phyloP scores from a whole-genome alignment of 2,797 vertebrate genomes.

The Urocyon cinereoargenteus region DNA sequence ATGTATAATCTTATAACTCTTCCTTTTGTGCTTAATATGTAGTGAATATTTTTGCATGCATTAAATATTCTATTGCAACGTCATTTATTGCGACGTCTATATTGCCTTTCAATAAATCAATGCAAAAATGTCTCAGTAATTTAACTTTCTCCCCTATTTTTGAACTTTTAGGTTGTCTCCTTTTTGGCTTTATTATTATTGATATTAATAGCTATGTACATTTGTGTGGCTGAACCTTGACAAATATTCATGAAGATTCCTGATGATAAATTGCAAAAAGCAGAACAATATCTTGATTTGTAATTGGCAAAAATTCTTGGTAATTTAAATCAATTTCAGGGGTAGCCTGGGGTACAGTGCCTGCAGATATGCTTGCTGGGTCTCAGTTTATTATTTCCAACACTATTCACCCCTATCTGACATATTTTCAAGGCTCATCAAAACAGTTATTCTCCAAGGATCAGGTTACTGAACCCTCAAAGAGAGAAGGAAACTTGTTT shows the following conservation, averaged over 20 bases:
- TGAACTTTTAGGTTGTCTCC: background rate
- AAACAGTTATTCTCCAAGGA: conserved; percentile 31
- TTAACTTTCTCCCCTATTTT: background rate
- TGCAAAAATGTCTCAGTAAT: background rate
- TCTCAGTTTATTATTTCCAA: background rate
- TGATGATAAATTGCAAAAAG: background rate
- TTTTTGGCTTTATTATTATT: background rate
- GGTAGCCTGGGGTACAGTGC: background rate
- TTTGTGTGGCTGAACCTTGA: background rate
- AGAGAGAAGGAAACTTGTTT: conserved; percentile 12
- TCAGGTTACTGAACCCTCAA: background rate
- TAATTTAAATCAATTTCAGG: background rate
- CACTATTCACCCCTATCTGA: background rate
- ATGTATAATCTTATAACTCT: background rate
- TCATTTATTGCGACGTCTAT: background rate
- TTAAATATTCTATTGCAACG: background rate
- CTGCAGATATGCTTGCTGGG: background rate
- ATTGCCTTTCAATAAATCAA: background rate
- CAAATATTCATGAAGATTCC: conserved; percentile 26
- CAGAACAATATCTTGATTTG: conserved; percentile 27
- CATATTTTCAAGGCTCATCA: conserved; percentile 29
- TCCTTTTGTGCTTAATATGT: background rate
- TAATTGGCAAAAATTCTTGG: conserved; percentile 14
- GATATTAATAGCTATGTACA: background rate
- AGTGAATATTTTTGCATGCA: background rate